Base-by-base conservation (phyloP, 2,113 vertebrate genomes). In the Ameiurus melas region DNA sequence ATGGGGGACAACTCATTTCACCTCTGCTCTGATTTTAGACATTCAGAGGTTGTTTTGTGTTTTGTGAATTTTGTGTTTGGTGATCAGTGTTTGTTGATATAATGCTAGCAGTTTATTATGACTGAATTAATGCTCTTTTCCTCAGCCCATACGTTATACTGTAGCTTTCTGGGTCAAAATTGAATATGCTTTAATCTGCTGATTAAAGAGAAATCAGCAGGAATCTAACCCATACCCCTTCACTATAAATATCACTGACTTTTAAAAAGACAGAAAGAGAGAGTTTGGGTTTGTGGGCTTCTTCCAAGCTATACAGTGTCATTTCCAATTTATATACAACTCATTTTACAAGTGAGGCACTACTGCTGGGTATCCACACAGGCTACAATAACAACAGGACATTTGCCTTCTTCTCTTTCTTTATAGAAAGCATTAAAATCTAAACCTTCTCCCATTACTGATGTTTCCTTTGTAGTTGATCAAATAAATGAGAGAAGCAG, bases 231-330 rank as follows among this genome's bases (percentile, higher is more conserved):
- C 84, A 60, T 73, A 64, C 75, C 36, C 22, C 78, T 70, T 85
- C 53, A 82, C 84, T 60, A 47, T 89, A 91, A 89, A 92, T 89
- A 87, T 89, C 33, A 77, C 0, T 60, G 57, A 78, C 58, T 71
- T 90, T 92, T 91, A 47, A 92, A 90, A 87, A 90, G 83, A 85
- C 62, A 83, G 60, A 62, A 36, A 0, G 81, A 92, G 89, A 90
- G 55, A 90, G 81, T 53, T 78, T 71, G 71, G 89, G 86, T 92
- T 93, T 93, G 87, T 85, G 64, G 83, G 57, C 78, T 91, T 91
- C 90, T 90, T 93, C 86, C 90, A 89, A 93, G 91, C 86, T 87
- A 89, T 87, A 90, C 86, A 70, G 80, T 92, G 89, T 91, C 92
- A 89, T 90, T 90, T 92, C 90, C 88, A 91, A 92, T 93, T 90